Evolutionary conservation across 2,797 vertebrate species (phyloP), one percentile per base, ranked within the genome.

Genomic region (Sebastiscus tertius): DNA sequence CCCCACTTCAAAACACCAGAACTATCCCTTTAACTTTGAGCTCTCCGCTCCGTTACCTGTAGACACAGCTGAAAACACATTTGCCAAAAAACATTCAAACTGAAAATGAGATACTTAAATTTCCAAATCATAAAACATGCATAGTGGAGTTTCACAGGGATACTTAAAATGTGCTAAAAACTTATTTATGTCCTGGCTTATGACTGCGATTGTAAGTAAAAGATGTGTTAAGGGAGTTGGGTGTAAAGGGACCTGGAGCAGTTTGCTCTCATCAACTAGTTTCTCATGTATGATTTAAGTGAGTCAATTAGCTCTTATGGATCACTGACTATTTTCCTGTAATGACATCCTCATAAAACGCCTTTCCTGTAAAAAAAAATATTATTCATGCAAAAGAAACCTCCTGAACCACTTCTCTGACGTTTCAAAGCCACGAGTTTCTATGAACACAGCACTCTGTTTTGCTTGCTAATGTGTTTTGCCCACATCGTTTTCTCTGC

Each of bases 201-300:
- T 65, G 36, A 75, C 68, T 71, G 60, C 12, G 9, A 52, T 65
- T 76, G 20, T 49, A 31, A n/a, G 54, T 84, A 72, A 79, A 76
- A 88, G 46, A 79, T 77, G 36, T 77, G 76, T 69, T 64, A 63
- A 71, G 46, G 42, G 27, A 70, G 27, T 33, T 66, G 22, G 12
- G 71, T 69, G 65, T 61, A 60, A 82, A 70, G 75, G 63, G 34
- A 77, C 72, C 26, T 22, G 31, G 36, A 72, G 69, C 66, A 64
- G 72, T 66, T 74, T 77, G 34, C 58, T 54, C 77, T 67, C 63
- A 77, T 87, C 73, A 63, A 63, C 62, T 33, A 66, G 34, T 75
- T 86, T 74, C 34, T 86, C 76, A 81, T 84, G 66, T 79, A 84
- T 77, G 64, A 85, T 81, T 88, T 75, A 82, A 72, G 56, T 20